Evolutionary conservation across 2,888 invertebrate species (phyloP), one percentile per base, ranked within the genome.

Genomic region (Iselma pallidipennis): DNA sequence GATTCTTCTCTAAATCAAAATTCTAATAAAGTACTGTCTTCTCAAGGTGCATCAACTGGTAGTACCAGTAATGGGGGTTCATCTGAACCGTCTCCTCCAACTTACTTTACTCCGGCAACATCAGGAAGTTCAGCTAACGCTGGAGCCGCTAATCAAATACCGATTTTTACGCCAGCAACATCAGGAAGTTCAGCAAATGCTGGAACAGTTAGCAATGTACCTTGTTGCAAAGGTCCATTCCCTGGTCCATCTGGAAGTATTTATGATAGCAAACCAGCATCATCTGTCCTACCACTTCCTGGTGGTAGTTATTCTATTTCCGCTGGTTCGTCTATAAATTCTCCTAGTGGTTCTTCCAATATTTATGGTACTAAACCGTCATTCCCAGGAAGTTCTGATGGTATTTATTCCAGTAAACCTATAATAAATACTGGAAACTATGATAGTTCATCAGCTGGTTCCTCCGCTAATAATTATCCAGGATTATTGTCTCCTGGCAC

Each of bases 161-260:
- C 49, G n/a, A n/a, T n/a, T n/a, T 55, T 52, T 4, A 14, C 19
- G 48, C 59, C 56, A 19, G 37, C 56, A 16, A 42, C 49, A 21
- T 28, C 14, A 29, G 16, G 37, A 49, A 25, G 14, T 21, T 10
- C 31, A 49, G 26, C 26, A 48, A 29, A 16, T 28, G 5, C 28
- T 25, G 26, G 14, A 9, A 4, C 16, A n/a, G 7, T 12, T 25
- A 4, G 1, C 3, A 52, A 56, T 31, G 33, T 9, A 5, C 37
- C 49, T 21, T 63, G 53, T 49, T 59, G 61, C 16, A 59, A 62
- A 51, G 61, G 59, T 12, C 59, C 56, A 19, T 63, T 70, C 29
- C 73, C 73, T 45, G 73, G 73, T 48, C 69, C 69, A 26, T 63
- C 58, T 28, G 71, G 70, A 49, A 71, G 68, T 51, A 74, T 71